Evolutionary conservation across 2,888 invertebrate species (phyloP).

Genomic region (Cephus rjabovi): DNA sequence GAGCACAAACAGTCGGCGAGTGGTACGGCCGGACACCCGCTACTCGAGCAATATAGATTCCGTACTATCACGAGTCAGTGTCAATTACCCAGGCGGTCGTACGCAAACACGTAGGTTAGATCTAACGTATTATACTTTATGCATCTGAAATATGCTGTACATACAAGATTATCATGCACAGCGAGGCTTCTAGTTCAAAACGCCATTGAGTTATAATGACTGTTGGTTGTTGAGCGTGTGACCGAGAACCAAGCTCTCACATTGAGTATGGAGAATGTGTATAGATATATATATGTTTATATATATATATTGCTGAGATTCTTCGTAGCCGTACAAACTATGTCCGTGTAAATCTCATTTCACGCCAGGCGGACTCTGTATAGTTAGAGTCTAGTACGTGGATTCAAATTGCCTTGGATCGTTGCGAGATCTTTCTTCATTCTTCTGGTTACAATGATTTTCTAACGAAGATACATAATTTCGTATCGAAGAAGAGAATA

Average conservation of each 20-base stretch:
- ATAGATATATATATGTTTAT: no score
- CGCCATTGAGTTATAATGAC: background rate
- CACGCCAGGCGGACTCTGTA: background rate
- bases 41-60: background rate
- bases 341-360: background rate
- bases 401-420: background rate
- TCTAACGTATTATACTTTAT: background rate
- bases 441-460: no score
- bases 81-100: background rate
- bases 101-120: background rate
- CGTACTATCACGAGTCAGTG: background rate
- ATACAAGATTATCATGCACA: background rate
- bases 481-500: background rate
- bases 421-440: background rate
- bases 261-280: no score
- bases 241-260: no score
- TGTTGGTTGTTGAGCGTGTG: no score
- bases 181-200: background rate
- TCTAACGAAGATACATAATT: background rate
- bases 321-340: background rate
- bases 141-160: background rate
- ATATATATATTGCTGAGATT: background rate
- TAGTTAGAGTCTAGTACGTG: background rate
- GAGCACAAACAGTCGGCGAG: constrained; percentile 22
- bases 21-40: constrained; percentile 26